Evolutionary conservation across 1,140 invertebrate genomes (phyloP).

Genomic region (Drosophila carrolli): DNA sequence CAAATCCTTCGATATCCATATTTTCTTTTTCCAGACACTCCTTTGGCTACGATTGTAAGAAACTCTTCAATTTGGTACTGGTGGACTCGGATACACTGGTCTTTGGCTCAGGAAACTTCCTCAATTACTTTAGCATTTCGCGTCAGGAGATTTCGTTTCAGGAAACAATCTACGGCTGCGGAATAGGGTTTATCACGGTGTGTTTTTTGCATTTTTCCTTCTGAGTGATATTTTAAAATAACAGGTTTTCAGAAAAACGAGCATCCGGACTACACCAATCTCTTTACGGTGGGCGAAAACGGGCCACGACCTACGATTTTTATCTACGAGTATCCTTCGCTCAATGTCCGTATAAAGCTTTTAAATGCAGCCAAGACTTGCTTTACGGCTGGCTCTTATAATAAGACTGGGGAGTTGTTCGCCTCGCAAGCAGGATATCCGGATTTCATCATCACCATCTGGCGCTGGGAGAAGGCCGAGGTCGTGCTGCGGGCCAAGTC

Average conservation of each 20-base stretch:
- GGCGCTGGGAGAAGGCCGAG: slow-evolving; percentile 92
- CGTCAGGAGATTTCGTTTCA: slow-evolving; percentile 89
- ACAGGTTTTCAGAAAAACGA: slow-evolving; percentile 89
- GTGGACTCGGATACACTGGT: slow-evolving; percentile 90
- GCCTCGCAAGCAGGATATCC: slow-evolving; percentile 93
- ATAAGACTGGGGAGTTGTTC: slow-evolving; percentile 91
- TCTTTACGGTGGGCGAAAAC: slow-evolving; percentile 94
- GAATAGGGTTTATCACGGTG: slow-evolving; percentile 92
- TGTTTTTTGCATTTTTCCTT: slow-evolving; percentile 29
- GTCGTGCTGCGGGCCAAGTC: slow-evolving; percentile 92
- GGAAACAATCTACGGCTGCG: slow-evolving; percentile 89
- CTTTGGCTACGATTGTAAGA: slow-evolving; percentile 94
- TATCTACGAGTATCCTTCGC: slow-evolving; percentile 92
- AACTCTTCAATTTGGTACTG: slow-evolving; percentile 91
- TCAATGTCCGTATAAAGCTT: slow-evolving; percentile 90
- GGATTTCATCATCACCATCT: slow-evolving; percentile 94
- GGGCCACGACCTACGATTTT: slow-evolving; percentile 92
- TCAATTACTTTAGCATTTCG: slow-evolving; percentile 90
- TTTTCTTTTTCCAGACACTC: slow-evolving; percentile 87
- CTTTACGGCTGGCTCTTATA: slow-evolving; percentile 92
- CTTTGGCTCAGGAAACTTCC: slow-evolving; percentile 92
- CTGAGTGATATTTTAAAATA: slow-evolving; percentile 2
- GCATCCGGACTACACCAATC: slow-evolving; percentile 86
- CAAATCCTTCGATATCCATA: neutral
- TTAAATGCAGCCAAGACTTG: slow-evolving; percentile 89